phyloP scores from a whole-genome alignment of 1,140 invertebrate species.

The Drosophila mojavensis region DNA sequence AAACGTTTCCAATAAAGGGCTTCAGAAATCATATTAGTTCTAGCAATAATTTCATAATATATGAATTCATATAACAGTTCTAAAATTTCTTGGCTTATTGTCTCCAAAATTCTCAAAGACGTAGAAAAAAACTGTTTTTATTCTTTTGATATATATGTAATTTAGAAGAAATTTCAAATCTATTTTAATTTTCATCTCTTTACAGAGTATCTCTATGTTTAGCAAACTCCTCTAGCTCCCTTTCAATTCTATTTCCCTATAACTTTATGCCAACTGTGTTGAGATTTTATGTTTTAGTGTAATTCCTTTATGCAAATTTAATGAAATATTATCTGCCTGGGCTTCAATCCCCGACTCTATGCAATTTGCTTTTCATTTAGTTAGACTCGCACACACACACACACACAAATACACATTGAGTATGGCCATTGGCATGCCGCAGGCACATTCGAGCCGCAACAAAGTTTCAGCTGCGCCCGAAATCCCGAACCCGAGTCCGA shows the following conservation, averaged over 20 bases:
- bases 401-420: neutral
- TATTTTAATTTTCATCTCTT: too few species aligned
- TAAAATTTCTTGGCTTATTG: too few species aligned
- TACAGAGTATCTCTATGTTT: too few species aligned
- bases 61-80: too few species aligned
- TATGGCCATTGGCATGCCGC: slow-evolving; percentile 48
- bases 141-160: too few species aligned
- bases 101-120: too few species aligned
- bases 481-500: slow-evolving; percentile 30
- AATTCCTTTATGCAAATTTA: slow-evolving; percentile 6
- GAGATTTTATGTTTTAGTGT: neutral
- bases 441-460: slow-evolving; percentile 35
- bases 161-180: too few species aligned
- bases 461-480: slow-evolving; percentile 51
- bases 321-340: neutral
- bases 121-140: too few species aligned
- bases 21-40: too few species aligned
- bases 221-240: too few species aligned
- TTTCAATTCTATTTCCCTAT: neutral
- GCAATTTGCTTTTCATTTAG: slow-evolving; percentile 51
- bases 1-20: too few species aligned
- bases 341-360: slow-evolving; percentile 24
- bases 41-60: too few species aligned
- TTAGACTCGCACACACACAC: slow-evolving; percentile 16
- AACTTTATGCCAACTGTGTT: neutral